Evolutionary conservation across 2,113 vertebrate genomes (phyloP), one percentile per base, ranked within the genome.

Genomic region (Isurus oxyrinchus): DNA sequence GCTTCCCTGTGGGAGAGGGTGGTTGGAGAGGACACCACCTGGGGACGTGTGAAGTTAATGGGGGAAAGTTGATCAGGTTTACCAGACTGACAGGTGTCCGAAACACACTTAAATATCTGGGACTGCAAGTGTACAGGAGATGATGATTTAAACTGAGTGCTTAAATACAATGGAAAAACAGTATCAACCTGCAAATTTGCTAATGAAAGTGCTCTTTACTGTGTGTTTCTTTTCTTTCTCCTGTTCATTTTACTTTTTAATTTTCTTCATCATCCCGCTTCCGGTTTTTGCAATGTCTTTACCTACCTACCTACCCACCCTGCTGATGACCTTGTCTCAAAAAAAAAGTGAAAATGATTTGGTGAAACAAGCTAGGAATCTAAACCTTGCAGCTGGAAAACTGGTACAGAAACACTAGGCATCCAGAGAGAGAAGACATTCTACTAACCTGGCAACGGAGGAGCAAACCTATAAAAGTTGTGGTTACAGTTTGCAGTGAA

Each of bases 321-420:
- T 27, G 57, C 21, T 94, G 16, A 57, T 88, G 53, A 57, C 88
- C 55, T 27, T 91, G 27, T 57, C 3, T 67, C 25, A 31, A 61
- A 63, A 25, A 87, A 27, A 0, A 72, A 99, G 99, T 97, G 99
- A 99, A 98, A 99, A 99, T 98, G 98, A 99, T 98, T 98, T 99
- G 98, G 98, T 99, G 98, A 99, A 99, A 98, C 99, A 99, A 98
- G 99, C 99, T 98, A 98, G 98, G 97, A 99, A 97, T 98, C 98
- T 99, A 98, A 99, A 98, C 97, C 98, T 98, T 4, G 98, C 98
- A 97, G 99, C 99, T 96, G 98, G 98, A 97, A 99, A 99, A 98
- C 97, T 99, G 97, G 98, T 99, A 96, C 99, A 99, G 97, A 98
- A 98, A 97, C 98, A 98, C 97, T 99, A 99, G 97, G 97, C 96